Evolutionary conservation across 2,888 invertebrate species (phyloP), one percentile per base, ranked within the genome.

Genomic region (Augochlorella aurata): DNA sequence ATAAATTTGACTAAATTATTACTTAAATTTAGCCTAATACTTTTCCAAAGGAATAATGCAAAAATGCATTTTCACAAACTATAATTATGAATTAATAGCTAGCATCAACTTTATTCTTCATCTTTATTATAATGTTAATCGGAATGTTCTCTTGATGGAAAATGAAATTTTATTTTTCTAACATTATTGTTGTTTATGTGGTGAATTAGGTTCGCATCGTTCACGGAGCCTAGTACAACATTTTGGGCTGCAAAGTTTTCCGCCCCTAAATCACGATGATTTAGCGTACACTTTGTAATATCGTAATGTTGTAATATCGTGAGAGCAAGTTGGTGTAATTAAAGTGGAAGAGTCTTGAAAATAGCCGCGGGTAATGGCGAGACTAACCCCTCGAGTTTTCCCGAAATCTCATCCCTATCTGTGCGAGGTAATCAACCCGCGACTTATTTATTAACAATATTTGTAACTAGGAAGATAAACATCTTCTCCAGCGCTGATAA

Each of bases 341-440:
- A 93, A 93, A 92, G 91, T 91, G 84, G 89, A 93, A 92, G 90
- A 90, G 90, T 91, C 92, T 92, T 92, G 91, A 91, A 92, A 92
- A 92, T 90, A 91, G 92, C 92, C 91, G 80, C 89, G 81, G 91
- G 93, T 92, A 89, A 91, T 92, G 88, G 88, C 89, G 86, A 82
- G 74, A 83, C 77, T 78, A 81, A 63, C 72, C 79, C 77, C 81
- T 66, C 80, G 77, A 77, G 24, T 81, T 80, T 83, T 71, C 74
- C 76, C 67, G 69, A 70, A 71, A 66, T 73, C 80, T 67, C 71
- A 71, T 69, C 50, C 73, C 74, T 14, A 38, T 1, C 21, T 29
- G n/a, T 4, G 49, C 18, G 63, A 18, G n/a, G 21, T 24, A 69
- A 66, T 49, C 12, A 49, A 49, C 49, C n/a, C 18, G 14, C 45